Base-by-base conservation (phyloP, 2,113 vertebrate species). In the Eulemur macaco region DNA sequence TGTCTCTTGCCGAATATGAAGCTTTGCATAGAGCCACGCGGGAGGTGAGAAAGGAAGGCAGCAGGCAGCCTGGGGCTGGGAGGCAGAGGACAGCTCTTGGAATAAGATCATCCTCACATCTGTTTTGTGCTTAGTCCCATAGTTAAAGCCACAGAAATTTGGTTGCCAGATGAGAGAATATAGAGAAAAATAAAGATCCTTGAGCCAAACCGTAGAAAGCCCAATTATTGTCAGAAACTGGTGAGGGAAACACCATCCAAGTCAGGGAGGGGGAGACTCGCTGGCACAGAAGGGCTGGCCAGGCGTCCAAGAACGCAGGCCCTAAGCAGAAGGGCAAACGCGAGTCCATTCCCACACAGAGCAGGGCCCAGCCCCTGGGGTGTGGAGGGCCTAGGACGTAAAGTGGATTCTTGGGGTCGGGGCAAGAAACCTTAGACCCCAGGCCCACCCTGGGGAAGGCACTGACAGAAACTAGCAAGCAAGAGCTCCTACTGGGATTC, bases 161-260 rank as follows among this genome's bases (percentile, higher is more conserved):
- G 23, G 42, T 81, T 71, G 29, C 34, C 77, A 91, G 27, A 69
- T 94, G 15, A 71, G 54, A 92, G 20, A 87, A 58, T 84, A 15
- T 63, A 94, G 84, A 80, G 39, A 85, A 97, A 78, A 96, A 95
- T 97, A 95, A 97, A 96, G 60, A 84, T 64, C 71, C 71, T 94
- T 91, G 58, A 71, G 39, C 20, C 47, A 64, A 95, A 91, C 76
- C 11, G 9, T 89, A 73, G 73, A 89, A 89, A 97, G 83, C 87
- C 69, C 73, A 89, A 21, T 97, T 85, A 91, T 91, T 97, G 73
- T 81, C 45, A 93, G 45, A 47, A 13, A 37, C 73, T 88, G 73
- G 23, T 50, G 60, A 92, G 20, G 54, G 47, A 95, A 86, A 66
- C 4, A 31, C 15, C 60, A 21, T 96, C 50, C 37, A 64, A 71